These are phyloP conservation scores for Trinorchestia longiramus DNA, from an alignment of 1,140 invertebrate species.

Conservation along the genomic window DNA sequence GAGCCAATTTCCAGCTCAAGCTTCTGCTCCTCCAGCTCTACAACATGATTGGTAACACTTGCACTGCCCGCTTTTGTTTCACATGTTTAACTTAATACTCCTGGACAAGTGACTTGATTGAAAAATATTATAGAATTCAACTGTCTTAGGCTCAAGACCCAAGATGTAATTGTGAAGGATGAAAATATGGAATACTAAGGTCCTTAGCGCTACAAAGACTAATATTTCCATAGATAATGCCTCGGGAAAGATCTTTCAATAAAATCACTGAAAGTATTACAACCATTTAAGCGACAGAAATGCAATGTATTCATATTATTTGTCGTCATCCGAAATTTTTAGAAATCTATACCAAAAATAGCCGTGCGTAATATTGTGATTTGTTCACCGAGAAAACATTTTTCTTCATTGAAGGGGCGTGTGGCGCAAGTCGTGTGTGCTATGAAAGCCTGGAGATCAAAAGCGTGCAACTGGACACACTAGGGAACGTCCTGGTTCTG, in stretches of 20 bases:
- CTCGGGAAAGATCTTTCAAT: too few species aligned
- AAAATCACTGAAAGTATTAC: too few species aligned
- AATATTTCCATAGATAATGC: too few species aligned
- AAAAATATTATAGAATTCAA: too few species aligned
- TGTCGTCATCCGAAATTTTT: too few species aligned
- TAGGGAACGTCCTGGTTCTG: conserved; percentile 85
- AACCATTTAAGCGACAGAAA: too few species aligned
- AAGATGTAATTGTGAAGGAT: too few species aligned
- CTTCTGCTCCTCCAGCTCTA: conserved; percentile 63
- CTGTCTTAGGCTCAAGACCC: too few species aligned
- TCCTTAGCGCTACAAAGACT: too few species aligned
- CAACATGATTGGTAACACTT: conserved; percentile 63
- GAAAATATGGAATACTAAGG: too few species aligned
- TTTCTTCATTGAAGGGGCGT: not conserved
- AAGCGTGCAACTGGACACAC: conserved; percentile 92
- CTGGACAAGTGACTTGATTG: not conserved
- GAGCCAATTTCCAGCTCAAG: conserved; percentile 65
- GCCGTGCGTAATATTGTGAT: not conserved
- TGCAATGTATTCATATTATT: too few species aligned
- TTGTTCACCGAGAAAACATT: not conserved
- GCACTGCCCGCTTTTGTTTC: not conserved
- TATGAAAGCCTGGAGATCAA: conserved; percentile 84
- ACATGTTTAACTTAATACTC: not conserved
- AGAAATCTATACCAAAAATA: too few species aligned
- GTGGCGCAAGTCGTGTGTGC: conserved; percentile 10